These are phyloP conservation scores for Lasaia peninsularis DNA, from an alignment of 1,140 invertebrate species.

Conservation along the genomic window DNA sequence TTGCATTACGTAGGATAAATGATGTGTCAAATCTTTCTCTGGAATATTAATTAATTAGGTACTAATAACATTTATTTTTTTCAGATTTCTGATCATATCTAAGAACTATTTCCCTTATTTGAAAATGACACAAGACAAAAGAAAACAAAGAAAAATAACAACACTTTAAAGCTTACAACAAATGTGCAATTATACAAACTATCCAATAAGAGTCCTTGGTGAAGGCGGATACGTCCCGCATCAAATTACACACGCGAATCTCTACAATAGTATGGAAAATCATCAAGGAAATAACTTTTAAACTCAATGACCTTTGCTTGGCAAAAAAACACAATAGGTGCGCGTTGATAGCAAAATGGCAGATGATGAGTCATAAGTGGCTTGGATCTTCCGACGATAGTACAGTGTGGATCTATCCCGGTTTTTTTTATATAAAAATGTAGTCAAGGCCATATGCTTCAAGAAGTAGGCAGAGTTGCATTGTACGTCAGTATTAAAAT, in stretches of 20 bases:
- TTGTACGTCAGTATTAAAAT: no score
- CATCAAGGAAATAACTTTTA: not conserved
- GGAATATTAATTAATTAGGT: no score
- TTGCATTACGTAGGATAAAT: no score
- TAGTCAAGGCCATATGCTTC: not conserved
- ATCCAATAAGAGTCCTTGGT: not conserved
- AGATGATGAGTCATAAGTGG: slow-evolving; percentile 22
- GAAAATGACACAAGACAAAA: no score
- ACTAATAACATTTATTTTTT: no score
- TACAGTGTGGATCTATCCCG: no score
- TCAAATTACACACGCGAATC: not conserved
- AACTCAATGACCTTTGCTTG: not conserved
- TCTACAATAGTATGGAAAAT: not conserved
- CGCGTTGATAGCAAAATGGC: slow-evolving; percentile 1
- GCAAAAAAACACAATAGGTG: slow-evolving; percentile 2
- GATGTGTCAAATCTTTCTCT: no score
- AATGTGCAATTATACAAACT: not conserved
- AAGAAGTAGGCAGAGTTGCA: no score
- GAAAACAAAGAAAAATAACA: no score
- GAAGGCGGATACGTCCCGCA: not conserved
- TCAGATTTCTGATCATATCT: no score
- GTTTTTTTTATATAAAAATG: not conserved
- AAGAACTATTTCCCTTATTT: no score
- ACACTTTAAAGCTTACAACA: not conserved
- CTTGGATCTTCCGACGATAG: slow-evolving; percentile 16